Base-by-base conservation (phyloP, 2,888 invertebrate genomes). In the Drosophila emarginata region DNA sequence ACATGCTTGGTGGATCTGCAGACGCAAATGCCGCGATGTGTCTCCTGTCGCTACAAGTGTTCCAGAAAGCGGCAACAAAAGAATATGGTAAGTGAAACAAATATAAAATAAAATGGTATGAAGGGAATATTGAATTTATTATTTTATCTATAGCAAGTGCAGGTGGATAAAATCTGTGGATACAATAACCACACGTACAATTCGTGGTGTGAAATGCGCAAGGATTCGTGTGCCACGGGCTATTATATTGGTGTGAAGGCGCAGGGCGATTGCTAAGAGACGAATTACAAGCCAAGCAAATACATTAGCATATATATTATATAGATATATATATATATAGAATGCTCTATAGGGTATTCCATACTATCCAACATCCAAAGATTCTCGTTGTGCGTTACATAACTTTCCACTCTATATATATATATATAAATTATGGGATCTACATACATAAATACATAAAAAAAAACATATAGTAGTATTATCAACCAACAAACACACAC, bases 121-220 rank as follows among this genome's bases (percentile, higher is more conserved):
- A 15, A 15, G 6, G n/a, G 14, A 21, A 21, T 56, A 51, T n/a
- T 18, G 5, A 7, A 36, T 6, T 50, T 52, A 51, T 14, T 51
- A 56, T n/a, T 56, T 52, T 57, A 57, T 6, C 12, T 26, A 52
- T 59, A 82, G 45, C 86, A 90, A 74, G 85, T 90, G 80, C 85
- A 89, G 64, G 87, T 89, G 63, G 90, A 89, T 9, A 93, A 93
- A 77, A 92, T 96, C 65, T 96, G 96, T 90, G 96, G 95, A 68
- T 93, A 94, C 78, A 95, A 96, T 91, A 95, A 95, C 90, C 93
- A 93, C 80, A 96, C 95, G 23, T 96, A 96, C 90, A 93, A 93
- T 74, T 95, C 95, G 66, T 96, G 95, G 95, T 96, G 96, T 91
- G 95, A 95, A 91, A 95, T 96, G 94, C 94, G 95, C 88, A 94